Percentiles rank a stretch among this genome's conserved stretches.
Conservation (phyloP, 1,140 invertebrate genomes). For the Ephestia elutella region DNA sequence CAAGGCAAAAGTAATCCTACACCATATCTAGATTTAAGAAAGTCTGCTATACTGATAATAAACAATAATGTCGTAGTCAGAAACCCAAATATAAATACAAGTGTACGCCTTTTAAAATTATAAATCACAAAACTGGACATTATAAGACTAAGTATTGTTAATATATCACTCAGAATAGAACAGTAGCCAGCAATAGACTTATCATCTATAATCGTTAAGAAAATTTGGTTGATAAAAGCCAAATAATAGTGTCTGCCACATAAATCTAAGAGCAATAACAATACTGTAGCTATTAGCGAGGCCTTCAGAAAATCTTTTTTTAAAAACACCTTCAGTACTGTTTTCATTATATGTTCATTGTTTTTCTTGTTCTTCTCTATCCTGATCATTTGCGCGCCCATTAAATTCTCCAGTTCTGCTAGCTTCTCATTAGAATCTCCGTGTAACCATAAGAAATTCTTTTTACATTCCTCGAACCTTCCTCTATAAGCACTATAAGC, state of each 20-base stretch:
- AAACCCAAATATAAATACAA: constrained; percentile 28
- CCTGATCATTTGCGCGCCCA: constrained; percentile 15
- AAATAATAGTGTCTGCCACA: constrained; percentile 35
- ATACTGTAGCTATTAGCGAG: constrained; percentile 25
- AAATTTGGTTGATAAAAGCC: constrained; percentile 35
- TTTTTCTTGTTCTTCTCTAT: constrained; percentile 5
- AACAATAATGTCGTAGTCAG: constrained; percentile 30
- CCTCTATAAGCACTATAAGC: constrained; percentile 32
- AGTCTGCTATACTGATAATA: constrained; percentile 24
- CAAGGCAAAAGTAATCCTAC: constrained; percentile 16
- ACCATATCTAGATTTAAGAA: constrained; percentile 16
- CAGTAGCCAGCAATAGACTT: constrained; percentile 31
- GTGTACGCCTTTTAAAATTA: constrained; percentile 28
- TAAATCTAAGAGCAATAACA: constrained; percentile 31
- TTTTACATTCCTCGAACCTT: constrained; percentile 25
- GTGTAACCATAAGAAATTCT: constrained; percentile 25
- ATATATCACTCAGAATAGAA: constrained; percentile 29
- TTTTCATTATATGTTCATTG: neutral
- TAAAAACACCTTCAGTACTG: constrained; percentile 5
- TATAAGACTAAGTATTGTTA: constrained; percentile 26
- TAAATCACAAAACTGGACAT: constrained; percentile 27
- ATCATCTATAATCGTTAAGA: constrained; percentile 29
- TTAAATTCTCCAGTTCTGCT: constrained; percentile 24
- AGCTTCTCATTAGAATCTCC: constrained; percentile 20
- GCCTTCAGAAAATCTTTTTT: constrained; percentile 34